Base-by-base conservation (phyloP, 1,140 invertebrate genomes). In the Trialeurodes vaporariorum region DNA sequence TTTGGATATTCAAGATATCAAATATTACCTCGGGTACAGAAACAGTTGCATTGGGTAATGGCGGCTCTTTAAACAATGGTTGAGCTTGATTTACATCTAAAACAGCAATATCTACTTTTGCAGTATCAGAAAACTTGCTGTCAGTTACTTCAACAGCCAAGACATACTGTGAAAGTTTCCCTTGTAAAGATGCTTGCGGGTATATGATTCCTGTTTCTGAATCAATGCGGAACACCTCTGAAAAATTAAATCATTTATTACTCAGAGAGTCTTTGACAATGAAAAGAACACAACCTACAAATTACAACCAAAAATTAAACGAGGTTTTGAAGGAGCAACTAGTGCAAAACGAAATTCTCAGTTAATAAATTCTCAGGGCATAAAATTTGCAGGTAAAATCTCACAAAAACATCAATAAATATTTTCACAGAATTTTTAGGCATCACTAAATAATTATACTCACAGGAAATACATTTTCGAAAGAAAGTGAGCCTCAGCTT, bases 41-140 rank as follows among this genome's bases (percentile, higher is more conserved):
- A 1, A 93, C 82, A 22, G 87, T 89, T 0, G 89, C 83, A 76
- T 91, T 89, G 0, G 84, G 82, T 22, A 67, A 70, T n/a, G 87
- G 84, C 0, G 92, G 92, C 72, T 88, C 83, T 0, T 91, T 81
- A 77, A 94, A 95, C 68, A 84, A 83, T 0, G 93, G 93, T 70
- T 87, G 85, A 79, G 93, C 87, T 70, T 90, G 87, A 81, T 96
- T 96, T 1, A 93, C 88, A 67, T 88, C 87, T 13, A 89, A 79
- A 9, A 96, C 88, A 59, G 84, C 83, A 25, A 96, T 86, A 62
- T 89, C 85, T 1, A 95, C 86, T 59, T 81, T 82, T 2, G 91
- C 87, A 1, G 79, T 81, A 75, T 91, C 91, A 0, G 81, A 79
- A 2, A 82, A 81, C 0, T 86, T 87, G 2, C 84, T 84, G 76